These are phyloP conservation scores for Sternotherus odoratus DNA, from an alignment of 2,797 vertebrate genomes.

Conservation along the genomic window DNA sequence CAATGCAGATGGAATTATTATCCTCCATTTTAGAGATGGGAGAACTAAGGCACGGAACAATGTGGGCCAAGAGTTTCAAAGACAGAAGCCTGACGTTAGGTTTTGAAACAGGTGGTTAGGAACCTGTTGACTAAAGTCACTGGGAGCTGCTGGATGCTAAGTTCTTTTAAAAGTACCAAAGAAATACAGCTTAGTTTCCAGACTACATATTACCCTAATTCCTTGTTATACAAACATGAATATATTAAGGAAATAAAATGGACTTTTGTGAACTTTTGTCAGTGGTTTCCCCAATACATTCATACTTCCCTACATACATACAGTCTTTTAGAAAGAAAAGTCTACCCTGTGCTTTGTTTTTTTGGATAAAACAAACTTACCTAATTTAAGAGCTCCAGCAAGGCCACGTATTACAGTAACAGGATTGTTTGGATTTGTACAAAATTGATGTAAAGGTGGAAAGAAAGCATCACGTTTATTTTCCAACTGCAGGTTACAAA, in stretches of 20 bases:
- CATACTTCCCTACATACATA: neutral
- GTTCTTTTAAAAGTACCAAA: neutral
- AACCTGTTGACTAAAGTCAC: neutral
- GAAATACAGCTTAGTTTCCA: neutral
- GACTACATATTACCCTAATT: neutral
- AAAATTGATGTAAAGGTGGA: conserved; percentile 98
- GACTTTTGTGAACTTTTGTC: neutral
- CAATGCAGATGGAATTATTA: neutral
- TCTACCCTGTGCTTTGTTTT: neutral
- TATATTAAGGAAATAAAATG: neutral
- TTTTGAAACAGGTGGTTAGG: neutral
- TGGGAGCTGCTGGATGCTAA: neutral
- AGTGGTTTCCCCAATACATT: neutral
- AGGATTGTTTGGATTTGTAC: conserved; percentile 98
- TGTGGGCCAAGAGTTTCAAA: neutral
- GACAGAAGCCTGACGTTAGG: neutral
- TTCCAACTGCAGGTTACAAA: conserved; percentile 89
- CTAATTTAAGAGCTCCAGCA: conserved; percentile 97
- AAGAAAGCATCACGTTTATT: conserved; percentile 99
- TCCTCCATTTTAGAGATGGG: neutral
- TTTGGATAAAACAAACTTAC: conserved; percentile 65
- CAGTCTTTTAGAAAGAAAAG: neutral
- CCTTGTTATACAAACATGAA: neutral
- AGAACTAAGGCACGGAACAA: neutral
- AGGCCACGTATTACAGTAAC: conserved; percentile 99